Evolutionary conservation across 1,140 invertebrate genomes (phyloP).

Genomic region (Acromyrmex echinatior): DNA sequence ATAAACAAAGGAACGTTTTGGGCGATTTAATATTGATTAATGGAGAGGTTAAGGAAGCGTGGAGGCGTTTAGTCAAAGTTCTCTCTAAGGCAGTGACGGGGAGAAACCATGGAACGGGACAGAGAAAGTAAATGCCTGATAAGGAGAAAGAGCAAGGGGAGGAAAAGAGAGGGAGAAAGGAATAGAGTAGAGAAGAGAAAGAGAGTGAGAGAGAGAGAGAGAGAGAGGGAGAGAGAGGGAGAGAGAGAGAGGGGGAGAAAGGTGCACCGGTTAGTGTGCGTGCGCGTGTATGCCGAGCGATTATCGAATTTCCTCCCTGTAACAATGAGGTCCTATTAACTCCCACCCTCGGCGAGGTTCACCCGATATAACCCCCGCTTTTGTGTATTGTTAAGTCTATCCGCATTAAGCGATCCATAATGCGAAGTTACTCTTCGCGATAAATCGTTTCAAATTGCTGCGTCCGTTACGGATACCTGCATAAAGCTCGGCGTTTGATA

Average conservation of each 20-base stretch:
- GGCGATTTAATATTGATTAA: conserved; percentile 88
- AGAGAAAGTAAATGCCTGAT: conserved; percentile 57
- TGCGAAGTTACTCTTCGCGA: conserved; percentile 84
- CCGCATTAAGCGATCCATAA: conserved; percentile 86
- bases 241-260: neutral
- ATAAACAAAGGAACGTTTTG: conserved; percentile 87
- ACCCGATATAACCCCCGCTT: conserved; percentile 84
- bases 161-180: conserved; percentile 25
- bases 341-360: conserved; percentile 83
- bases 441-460: conserved; percentile 85
- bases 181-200: neutral
- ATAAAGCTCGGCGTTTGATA: conserved; percentile 56
- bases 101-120: conserved; percentile 44
- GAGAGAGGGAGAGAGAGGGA: neutral
- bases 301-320: conserved; percentile 87
- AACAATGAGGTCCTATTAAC: conserved; percentile 87
- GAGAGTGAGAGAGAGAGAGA: conserved; percentile 26
- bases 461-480: conserved; percentile 70
- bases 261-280: conserved; percentile 57
- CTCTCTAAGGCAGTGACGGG: conserved; percentile 81
- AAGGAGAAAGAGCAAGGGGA: conserved; percentile 46
- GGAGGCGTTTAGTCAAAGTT: conserved; percentile 87
- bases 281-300: conserved; percentile 85
- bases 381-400: conserved; percentile 87
- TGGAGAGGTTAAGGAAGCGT: conserved; percentile 87